These are phyloP conservation scores for Herpetotheres cachinnans DNA, from an alignment of 2,113 vertebrate genomes.

Conservation along the genomic window DNA sequence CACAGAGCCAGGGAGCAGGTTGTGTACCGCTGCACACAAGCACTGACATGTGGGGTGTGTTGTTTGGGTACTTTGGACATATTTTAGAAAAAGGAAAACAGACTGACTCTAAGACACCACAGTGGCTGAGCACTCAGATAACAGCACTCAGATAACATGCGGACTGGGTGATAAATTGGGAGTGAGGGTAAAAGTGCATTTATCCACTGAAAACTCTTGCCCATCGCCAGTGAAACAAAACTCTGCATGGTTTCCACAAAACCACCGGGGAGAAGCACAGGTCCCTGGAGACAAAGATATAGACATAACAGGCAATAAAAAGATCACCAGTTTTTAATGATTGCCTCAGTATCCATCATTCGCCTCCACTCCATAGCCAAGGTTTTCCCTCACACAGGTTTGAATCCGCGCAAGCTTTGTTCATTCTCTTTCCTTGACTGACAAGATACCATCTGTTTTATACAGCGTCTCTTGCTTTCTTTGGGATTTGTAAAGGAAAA, in stretches of 20 bases:
- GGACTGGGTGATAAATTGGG: neutral
- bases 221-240: neutral
- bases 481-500: neutral
- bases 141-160: neutral
- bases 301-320: neutral
- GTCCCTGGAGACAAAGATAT: neutral
- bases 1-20: neutral
- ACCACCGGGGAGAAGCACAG: neutral
- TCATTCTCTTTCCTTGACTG: neutral
- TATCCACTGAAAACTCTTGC: neutral
- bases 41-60: accelerated
- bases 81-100: neutral
- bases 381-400: neutral
- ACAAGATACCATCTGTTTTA: neutral
- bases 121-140: neutral
- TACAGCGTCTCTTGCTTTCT: neutral
- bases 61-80: neutral
- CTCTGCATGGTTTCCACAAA: neutral
- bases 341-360: neutral
- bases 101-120: neutral
- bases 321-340: neutral
- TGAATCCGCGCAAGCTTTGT: neutral
- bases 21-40: neutral
- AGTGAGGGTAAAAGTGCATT: neutral
- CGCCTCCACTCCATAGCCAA: neutral